A percentile compares a stretch with the other conserved stretches of the same genome.
Evolutionary conservation across 1,140 invertebrate species (phyloP).

Genomic region (Copidosoma floridanum): DNA sequence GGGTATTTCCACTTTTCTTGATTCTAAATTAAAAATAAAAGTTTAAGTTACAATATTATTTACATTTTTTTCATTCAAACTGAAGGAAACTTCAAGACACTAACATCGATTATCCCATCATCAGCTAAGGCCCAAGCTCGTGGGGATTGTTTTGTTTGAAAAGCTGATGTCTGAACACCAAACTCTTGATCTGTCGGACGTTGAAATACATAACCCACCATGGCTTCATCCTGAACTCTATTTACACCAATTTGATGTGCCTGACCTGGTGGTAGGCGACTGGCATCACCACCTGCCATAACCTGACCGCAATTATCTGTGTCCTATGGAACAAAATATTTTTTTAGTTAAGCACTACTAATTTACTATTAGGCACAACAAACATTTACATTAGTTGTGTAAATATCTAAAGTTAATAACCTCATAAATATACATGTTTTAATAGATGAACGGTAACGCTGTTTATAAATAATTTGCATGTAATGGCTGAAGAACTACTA

Average conservation of each 20-base stretch:
- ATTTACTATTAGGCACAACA: background rate
- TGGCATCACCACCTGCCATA: constrained; percentile 53
- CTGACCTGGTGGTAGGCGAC: constrained; percentile 52
- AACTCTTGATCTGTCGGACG: constrained; percentile 75
- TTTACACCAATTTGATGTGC: constrained; percentile 52
- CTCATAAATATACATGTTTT: too few relatives aligned
- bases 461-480: too few relatives aligned
- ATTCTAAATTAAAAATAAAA: constrained; percentile 60
- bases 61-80: background rate
- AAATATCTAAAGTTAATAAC: too few relatives aligned
- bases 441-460: too few relatives aligned
- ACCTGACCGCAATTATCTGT: constrained; percentile 53
- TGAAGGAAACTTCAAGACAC: constrained; percentile 29
- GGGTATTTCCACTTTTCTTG: constrained; percentile 73
- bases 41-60: background rate
- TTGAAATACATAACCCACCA: constrained; percentile 85
- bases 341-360: background rate
- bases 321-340: constrained; percentile 41
- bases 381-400: background rate
- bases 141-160: constrained; percentile 67
- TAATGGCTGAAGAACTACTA: too few relatives aligned
- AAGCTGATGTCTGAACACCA: constrained; percentile 55
- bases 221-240: constrained; percentile 78
- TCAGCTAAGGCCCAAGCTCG: constrained; percentile 77
- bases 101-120: constrained; percentile 72